Conservation (phyloP, 2,888 invertebrate genomes). For the Smittia aterrima region DNA sequence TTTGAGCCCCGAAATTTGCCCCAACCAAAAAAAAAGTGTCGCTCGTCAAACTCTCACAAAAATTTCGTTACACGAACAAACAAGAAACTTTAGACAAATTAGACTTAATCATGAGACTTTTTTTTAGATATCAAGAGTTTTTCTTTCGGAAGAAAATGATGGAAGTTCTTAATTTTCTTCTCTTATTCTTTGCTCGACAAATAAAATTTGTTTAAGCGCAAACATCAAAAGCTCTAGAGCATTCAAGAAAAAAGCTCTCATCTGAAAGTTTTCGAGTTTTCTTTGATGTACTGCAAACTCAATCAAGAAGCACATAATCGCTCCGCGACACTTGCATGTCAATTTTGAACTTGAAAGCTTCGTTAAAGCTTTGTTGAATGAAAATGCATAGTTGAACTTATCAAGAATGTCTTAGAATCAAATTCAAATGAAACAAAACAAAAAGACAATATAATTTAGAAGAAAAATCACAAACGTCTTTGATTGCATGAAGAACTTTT, state of each 20-base stretch:
- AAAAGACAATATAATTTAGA: slow-evolving; percentile 19
- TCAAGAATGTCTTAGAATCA: slow-evolving; percentile 14
- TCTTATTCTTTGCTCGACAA: too few species aligned
- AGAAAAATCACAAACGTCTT: not conserved
- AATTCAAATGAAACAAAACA: slow-evolving; percentile 8
- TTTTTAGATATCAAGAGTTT: too few species aligned
- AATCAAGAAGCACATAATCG: too few species aligned
- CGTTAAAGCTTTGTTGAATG: not conserved
- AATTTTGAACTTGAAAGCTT: not conserved
- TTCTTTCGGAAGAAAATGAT: too few species aligned
- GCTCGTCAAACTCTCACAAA: slow-evolving; percentile 30
- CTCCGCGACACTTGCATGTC: too few species aligned
- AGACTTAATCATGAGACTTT: not conserved
- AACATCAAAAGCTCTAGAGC: too few species aligned
- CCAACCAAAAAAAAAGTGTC: not conserved
- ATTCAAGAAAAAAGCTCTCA: too few species aligned
- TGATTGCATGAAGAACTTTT: too few species aligned
- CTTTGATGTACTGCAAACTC: too few species aligned
- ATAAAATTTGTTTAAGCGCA: too few species aligned
- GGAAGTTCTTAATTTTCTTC: too few species aligned
- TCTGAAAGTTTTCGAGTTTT: too few species aligned
- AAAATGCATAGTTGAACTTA: not conserved
- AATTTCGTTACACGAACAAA: not conserved
- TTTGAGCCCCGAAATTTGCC: slow-evolving; percentile 39
- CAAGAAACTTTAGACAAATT: not conserved